Base-by-base conservation (phyloP, 2,113 vertebrate species). In the Chaetorhynchus papuensis region DNA sequence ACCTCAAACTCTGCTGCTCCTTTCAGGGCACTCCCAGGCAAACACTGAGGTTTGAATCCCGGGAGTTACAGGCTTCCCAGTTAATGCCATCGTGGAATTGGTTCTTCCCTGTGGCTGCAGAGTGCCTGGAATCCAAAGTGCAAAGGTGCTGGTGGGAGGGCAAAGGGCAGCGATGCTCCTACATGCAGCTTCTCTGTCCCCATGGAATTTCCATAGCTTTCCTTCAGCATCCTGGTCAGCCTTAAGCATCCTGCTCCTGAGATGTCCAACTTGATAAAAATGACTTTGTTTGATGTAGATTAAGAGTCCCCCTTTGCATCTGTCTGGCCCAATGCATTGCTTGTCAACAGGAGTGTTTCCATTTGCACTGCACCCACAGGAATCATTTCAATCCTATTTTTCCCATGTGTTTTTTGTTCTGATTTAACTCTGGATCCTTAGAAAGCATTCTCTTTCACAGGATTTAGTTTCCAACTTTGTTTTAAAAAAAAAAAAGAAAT, bases 71-170 rank as follows among this genome's bases (percentile, higher is more conserved):
- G 2, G 15, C 19, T 64, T 45, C 13, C 31, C 49, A 22, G 7
- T 9, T 2, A 11, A 33, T 3, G 28, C 45, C 26, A 0, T 7
- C 0, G 0, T 13, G 54, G 61, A 22, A 8, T 15, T 6, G 1
- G 1, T 24, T 70, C 54, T 47, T 8, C 61, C 31, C 50, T 22
- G 16, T 35, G 50, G 7, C 12, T 0, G 33, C 35, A 17, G 37
- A 63, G 44, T 8, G 66, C 41, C 20, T 18, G 68, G 59, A 33
- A 19, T 6, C 49, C 13, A 1, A 1, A 60, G 27, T 2, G 9
- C 44, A 27, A 15, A 52, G 31, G 22, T 42, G 22, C 6, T 21
- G 50, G 21, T 18, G 60, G 39, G 61, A 72, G 47, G 21, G n/a
- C 16, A 23, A 33, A 50, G 68, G 82, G 45, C 54, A 54, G 50